Evolutionary conservation across 2,888 invertebrate genomes (phyloP), one percentile per base, ranked within the genome.

Genomic region (Polia nebulosa): DNA sequence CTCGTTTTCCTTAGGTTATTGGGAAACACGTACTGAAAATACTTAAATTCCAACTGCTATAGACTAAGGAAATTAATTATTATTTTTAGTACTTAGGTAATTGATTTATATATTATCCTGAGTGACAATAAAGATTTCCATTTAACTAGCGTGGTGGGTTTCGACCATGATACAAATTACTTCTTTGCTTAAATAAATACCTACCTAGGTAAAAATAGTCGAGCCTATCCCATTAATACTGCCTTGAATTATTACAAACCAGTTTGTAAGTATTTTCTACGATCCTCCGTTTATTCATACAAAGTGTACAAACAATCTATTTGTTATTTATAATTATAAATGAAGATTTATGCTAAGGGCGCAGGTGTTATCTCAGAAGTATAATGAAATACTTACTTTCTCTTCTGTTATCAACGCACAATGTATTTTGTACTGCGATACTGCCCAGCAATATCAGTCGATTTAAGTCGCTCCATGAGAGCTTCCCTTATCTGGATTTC

Each of bases 301-400:
- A 29, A 60, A 68, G 47, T 41, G 11, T 57, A 63, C 56, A 65
- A 63, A 80, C 68, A 71, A 51, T 73, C 61, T 62, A 59, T 77
- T 67, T 61, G 51, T 51, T 60, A 53, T 52, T 20, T 69, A 57
- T 66, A 75, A 81, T 67, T 64, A 85, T 75, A 82, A 88, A 88
- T 78, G 67, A 89, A 88, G 88, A 92, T 92, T 92, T 90, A 92
- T 91, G 85, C 73, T 82, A 85, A 88, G 89, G 89, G 85, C 86
- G 85, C 83, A 84, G 83, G 86, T 87, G 90, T 90, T 93, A 93
- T 93, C 94, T 83, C 58, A 57, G 63, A 70, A 74, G 81, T 88
- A 88, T 91, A 89, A 89, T 84, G 89, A 87, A 89, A 85, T 86
- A 80, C 83, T 83, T 76, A 85, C 84, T 81, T 80, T 73, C 65